Conservation (phyloP, 2,888 invertebrate species). For the Epinotia bilunana region DNA sequence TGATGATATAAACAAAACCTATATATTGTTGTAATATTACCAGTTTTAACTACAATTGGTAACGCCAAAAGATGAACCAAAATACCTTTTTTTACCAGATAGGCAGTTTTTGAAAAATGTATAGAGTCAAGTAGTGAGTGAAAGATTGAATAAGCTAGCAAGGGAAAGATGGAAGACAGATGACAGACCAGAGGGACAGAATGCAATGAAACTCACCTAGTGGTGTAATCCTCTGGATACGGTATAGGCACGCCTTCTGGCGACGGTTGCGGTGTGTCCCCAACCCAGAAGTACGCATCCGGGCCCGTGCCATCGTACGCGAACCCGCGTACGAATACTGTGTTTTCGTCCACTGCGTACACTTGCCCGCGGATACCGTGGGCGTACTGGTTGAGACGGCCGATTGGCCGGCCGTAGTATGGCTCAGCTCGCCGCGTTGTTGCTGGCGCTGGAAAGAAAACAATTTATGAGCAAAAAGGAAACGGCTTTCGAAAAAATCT, state of each 20-base stretch:
- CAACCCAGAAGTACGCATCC: constrained; percentile 96
- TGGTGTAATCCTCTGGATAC: constrained; percentile 92
- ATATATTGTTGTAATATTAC: too few species aligned
- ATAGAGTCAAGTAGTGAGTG: too few species aligned
- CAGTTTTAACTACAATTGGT: too few species aligned
- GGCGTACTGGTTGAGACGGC: constrained; percentile 88
- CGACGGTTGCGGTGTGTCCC: constrained; percentile 90
- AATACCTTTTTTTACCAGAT: too few species aligned
- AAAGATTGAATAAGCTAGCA: too few species aligned
- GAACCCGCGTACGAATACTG: constrained; percentile 93
- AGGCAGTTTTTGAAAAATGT: too few species aligned
- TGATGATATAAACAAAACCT: too few species aligned
- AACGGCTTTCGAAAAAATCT: too few species aligned
- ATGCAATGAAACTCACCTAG: constrained; percentile 86
- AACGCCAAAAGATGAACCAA: too few species aligned
- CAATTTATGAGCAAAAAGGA: not conserved
- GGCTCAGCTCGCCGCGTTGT: constrained; percentile 78
- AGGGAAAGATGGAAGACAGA: too few species aligned
- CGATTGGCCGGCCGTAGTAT: constrained; percentile 91
- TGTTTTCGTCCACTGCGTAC: constrained; percentile 95
- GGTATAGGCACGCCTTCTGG: constrained; percentile 94
- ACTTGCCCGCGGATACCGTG: constrained; percentile 92
- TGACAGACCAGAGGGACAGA: too few species aligned
- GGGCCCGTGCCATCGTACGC: constrained; percentile 95
- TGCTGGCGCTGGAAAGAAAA: constrained; percentile 57